These are phyloP conservation scores for Sandelia bainsii DNA, from an alignment of 2,797 vertebrate genomes.

Conservation along the genomic window DNA sequence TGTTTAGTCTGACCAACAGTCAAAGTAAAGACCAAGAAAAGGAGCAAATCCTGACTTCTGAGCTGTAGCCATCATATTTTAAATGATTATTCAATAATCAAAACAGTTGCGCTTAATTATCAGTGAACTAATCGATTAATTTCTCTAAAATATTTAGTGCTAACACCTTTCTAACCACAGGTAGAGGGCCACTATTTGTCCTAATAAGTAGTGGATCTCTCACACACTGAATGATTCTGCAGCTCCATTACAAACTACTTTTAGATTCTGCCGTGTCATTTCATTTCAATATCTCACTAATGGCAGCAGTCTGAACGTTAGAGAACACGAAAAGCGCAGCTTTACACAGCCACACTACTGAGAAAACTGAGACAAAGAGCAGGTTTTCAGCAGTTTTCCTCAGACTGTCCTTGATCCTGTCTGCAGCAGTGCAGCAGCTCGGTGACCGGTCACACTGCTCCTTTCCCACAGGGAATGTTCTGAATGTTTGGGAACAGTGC, in stretches of 20 bases:
- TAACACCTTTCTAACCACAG: too few species aligned
- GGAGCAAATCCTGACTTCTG: too few species aligned
- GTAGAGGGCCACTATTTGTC: too few species aligned
- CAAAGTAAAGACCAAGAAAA: too few species aligned
- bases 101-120: too few species aligned
- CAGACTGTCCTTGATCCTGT: not conserved
- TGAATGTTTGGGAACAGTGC: not conserved
- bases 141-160: too few species aligned
- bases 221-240: too few species aligned
- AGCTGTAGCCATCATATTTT: too few species aligned
- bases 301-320: not conserved
- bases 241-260: not conserved
- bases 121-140: too few species aligned
- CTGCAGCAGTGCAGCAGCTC: not conserved
- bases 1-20: too few species aligned
- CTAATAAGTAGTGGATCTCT: too few species aligned
- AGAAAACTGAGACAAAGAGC: not conserved
- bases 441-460: not conserved
- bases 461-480: constrained; percentile 5
- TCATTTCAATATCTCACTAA: not conserved
- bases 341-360: not conserved
- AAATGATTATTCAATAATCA: too few species aligned
- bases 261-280: not conserved
- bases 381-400: not conserved
- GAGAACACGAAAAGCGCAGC: not conserved